Base-by-base conservation (phyloP, 2,888 invertebrate species). In the Loripinus fragilis region DNA sequence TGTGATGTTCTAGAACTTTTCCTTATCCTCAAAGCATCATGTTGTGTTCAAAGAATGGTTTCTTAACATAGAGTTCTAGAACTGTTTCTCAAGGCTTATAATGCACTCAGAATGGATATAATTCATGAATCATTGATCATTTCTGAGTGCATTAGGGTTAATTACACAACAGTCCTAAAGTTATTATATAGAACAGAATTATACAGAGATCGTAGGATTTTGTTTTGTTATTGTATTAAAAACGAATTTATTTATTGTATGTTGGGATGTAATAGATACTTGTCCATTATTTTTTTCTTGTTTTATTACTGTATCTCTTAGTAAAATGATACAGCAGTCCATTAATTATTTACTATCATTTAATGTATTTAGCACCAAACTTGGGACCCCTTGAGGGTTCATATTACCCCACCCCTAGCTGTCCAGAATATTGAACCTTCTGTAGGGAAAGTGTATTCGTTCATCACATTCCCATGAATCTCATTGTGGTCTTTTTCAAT, bases 311-410 rank as follows among this genome's bases (percentile, higher is more conserved):
- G 30, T 17, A 28, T 30, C 17, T 60, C 5, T 33, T 60, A 20
- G 60, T 60, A 60, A 60, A 33, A 33, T 17, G 60, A 60, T 60
- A 60, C 60, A 60, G 7, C 60, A 60, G 60, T 33, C 60, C 33
- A 60, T 60, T 60, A 60, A 60, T 60, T 60, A 60, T 60, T 60
- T 28, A 60, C 60, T n/a, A 60, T 60, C 60, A 60, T 60, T 52
- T 60, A 60, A 60, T 60, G 60, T 60, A 60, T 60, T 60, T 60
- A 60, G 17, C 60, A 60, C 20, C n/a, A 28, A 33, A 33, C 8
- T 10, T 33, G 8, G 7, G 17, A 5, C 5, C 60, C 12, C 28
- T 60, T 60, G 7, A 60, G 60, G 33, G 33, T 30, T 33, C 30
- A 60, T 15, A 2, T 60, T 33, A 30, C 60, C 60, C 60, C 33